Conservation (phyloP, 2,113 vertebrate genomes). For the Melanotaenia duboulayi region DNA sequence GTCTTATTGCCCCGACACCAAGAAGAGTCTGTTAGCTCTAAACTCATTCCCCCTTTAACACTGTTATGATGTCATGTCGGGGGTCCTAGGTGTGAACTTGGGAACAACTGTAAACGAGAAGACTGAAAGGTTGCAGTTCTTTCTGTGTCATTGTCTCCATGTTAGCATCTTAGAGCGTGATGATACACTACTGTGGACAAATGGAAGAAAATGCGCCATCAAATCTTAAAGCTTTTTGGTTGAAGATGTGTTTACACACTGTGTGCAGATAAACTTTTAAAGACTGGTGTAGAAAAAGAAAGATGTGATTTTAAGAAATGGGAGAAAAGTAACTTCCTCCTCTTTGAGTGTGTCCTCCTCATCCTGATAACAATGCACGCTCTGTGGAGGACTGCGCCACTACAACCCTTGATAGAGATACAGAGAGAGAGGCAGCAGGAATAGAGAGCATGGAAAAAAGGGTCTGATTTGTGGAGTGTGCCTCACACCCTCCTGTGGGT, state of each 20-base stretch:
- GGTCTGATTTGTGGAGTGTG: slow-evolving; percentile 87
- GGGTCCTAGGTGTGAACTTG: too few relatives aligned
- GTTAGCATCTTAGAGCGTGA: too few relatives aligned
- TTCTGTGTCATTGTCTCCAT: too few relatives aligned
- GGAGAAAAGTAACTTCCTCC: slow-evolving; percentile 22
- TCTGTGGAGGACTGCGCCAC: slow-evolving; percentile 80
- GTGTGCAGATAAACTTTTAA: not conserved
- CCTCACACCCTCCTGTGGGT: slow-evolving; percentile 71
- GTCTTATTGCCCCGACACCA: too few relatives aligned
- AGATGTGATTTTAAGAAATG: slow-evolving; percentile 9
- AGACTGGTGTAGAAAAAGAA: not conserved
- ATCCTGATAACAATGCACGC: slow-evolving; percentile 89
- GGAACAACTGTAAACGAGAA: too few relatives aligned
- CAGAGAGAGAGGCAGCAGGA: slow-evolving; percentile 41
- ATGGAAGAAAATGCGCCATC: too few relatives aligned
- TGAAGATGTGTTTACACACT: not conserved
- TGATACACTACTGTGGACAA: too few relatives aligned
- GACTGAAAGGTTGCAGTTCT: too few relatives aligned
- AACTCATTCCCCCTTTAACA: too few relatives aligned
- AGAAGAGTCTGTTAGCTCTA: too few relatives aligned
- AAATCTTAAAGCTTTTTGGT: not conserved
- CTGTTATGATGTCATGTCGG: too few relatives aligned
- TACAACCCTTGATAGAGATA: slow-evolving; percentile 64
- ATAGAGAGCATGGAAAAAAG: slow-evolving; percentile 45
- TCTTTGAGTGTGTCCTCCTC: slow-evolving; percentile 72